Conservation (phyloP, 2,888 invertebrate species). For the Hirtodrosophila confusa region DNA sequence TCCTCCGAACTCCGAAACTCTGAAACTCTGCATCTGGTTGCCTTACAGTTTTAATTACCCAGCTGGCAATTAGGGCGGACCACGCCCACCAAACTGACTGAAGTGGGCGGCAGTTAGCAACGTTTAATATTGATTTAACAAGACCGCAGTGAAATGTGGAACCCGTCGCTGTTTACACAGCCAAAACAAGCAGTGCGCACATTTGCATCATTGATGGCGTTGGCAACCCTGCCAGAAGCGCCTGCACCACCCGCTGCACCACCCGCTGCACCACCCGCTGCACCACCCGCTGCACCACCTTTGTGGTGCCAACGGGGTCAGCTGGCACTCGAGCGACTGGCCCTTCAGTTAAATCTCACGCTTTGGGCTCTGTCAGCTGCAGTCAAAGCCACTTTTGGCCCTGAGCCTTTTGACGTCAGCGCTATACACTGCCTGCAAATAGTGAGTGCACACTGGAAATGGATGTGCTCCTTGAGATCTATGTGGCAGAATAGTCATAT, state of each 20-base stretch:
- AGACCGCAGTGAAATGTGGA: slow-evolving; percentile 38
- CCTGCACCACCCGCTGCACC: neutral
- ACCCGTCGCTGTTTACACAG: slow-evolving; percentile 60
- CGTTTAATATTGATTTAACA: slow-evolving; percentile 55
- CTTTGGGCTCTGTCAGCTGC: slow-evolving; percentile 8
- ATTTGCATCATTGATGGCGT: slow-evolving; percentile 56
- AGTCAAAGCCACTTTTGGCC: slow-evolving; percentile 25
- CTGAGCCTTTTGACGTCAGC: slow-evolving; percentile 48
- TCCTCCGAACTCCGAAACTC: slow-evolving; percentile 10
- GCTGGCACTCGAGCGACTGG: slow-evolving; percentile 7
- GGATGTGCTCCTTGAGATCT: neutral
- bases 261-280: too few species aligned
- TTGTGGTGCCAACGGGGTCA: slow-evolving; percentile 1
- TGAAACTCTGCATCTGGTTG: slow-evolving; percentile 14
- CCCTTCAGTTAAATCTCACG: slow-evolving; percentile 25
- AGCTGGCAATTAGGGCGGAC: slow-evolving; percentile 47
- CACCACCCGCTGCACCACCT: neutral
- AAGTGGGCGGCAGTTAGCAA: slow-evolving; percentile 4
- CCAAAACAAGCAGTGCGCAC: slow-evolving; percentile 57
- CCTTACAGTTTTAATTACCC: slow-evolving; percentile 42
- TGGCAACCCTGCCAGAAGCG: slow-evolving; percentile 44
- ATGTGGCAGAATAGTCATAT: neutral
- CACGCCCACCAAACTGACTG: slow-evolving; percentile 14
- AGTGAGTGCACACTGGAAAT: slow-evolving; percentile 18
- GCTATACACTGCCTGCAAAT: slow-evolving; percentile 27